Base-by-base conservation (phyloP, 2,888 invertebrate species). In the Phortica okadai region DNA sequence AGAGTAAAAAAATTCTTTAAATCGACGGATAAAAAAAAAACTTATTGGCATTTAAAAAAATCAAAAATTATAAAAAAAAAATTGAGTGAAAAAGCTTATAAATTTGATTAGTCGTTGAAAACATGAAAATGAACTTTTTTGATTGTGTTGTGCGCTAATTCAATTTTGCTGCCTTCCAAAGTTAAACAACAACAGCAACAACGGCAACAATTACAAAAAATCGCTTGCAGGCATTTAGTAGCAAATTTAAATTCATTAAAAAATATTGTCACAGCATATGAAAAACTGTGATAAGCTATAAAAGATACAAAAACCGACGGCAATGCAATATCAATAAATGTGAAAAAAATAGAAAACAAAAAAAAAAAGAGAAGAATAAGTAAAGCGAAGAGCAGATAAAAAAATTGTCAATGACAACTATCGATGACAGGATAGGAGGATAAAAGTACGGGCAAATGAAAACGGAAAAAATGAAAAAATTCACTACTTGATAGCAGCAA, bases 241-340 rank as follows among this genome's bases (percentile, higher is more conserved):
- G 69, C 73, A 72, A 73, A 78, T 80, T 79, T 76, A 77, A 81
- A 81, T 78, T 79, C 77, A 76, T 78, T 79, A 70, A 70, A 50
- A 69, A 70, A 70, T 70, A 50, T 45, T 50, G 50, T 70, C 67
- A 67, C 62, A 62, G 62, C 62, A 62, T 62, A 62, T 14, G 62
- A 62, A 62, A 62, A 62, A 16, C 10, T 25, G 21, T 11, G 16
- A 66, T 10, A 41, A 66, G 45, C 16, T 6, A 69, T 8, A 25
- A 42, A 33, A 50, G 16, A 6, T 25, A 21, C 5, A 70, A 21
- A 66, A 66, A 66, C 11, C 25, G 11, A 16, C 4, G 10, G 10
- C 10, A 66, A 66, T 14, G 42, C 66, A 66, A 66, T 66, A 42
- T 42, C 66, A 66, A 66, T 66, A 42, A 66, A 6, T 14, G 54